Conservation (phyloP, 2,888 invertebrate species). For the Drosophila mayaguana region DNA sequence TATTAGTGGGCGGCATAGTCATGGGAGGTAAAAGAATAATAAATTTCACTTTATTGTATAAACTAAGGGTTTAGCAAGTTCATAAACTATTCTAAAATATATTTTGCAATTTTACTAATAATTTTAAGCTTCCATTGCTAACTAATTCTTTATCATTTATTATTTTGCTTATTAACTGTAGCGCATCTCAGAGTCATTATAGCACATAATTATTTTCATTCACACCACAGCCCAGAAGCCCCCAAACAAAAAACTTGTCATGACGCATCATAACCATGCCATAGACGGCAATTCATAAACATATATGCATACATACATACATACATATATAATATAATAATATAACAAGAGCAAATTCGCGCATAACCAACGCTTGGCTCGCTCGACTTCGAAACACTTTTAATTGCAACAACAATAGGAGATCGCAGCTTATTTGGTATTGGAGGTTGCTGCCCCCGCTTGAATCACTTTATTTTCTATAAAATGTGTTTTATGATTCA, state of each 20-base stretch:
- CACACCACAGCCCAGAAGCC: constrained; percentile 6
- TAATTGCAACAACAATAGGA: constrained; percentile 36
- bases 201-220: constrained; percentile 3
- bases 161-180: background rate
- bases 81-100: too few species aligned
- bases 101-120: too few species aligned
- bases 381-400: constrained; percentile 59
- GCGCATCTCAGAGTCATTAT: constrained; percentile 26
- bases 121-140: too few species aligned
- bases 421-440: constrained; percentile 55
- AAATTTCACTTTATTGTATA: background rate
- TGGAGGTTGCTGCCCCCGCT: constrained; percentile 77
- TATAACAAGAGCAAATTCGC: constrained; percentile 36
- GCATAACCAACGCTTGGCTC: constrained; percentile 28
- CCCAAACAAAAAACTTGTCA: constrained; percentile 25
- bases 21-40: background rate
- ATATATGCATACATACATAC: background rate
- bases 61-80: background rate
- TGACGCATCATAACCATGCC: constrained; percentile 58
- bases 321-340: constrained; percentile 21
- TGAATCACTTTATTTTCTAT: constrained; percentile 32
- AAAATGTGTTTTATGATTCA: constrained; percentile 19
- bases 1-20: constrained; percentile 4
- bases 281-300: constrained; percentile 28
- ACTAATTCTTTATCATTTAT: too few species aligned